Evolutionary conservation across 2,888 invertebrate genomes (phyloP), one percentile per base, ranked within the genome.

Genomic region (Pogonocherus hispidulus): DNA sequence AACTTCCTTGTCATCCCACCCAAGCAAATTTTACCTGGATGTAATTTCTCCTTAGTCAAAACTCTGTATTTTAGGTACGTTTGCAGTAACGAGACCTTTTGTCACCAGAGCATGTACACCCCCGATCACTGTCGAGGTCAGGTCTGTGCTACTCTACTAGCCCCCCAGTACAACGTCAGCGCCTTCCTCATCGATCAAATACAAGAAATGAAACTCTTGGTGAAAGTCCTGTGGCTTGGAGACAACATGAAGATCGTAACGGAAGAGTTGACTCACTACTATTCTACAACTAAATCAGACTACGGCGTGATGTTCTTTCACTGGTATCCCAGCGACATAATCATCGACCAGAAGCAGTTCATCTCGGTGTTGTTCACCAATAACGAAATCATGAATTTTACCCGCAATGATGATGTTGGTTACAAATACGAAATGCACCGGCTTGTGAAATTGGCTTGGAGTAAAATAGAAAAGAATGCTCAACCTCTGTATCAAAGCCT

Each of bases 151-250:
- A 76, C 88, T 1, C 78, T 91, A 9, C 73, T 91, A 3, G 86
- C 90, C 1, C 86, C 88, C 16, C 80, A 87, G 64, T 85, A 85
- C 41, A 85, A 86, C 8, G 86, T 87, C 4, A 89, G 90, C 0
- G 80, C 81, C 3, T 91, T 90, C 74, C 87, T 92, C 1, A 85
- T 87, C 51, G 80, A 88, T 0, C 91, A 93, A 76, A 91, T 94
- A 44, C 82, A 87, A 9, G 86, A 88, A 63, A 85, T 90, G 59
- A 84, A 88, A 32, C 84, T 93, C 11, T 88, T 87, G 70, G 89
- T 93, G 0, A 90, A 90, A 79, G 90, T 94, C 0, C 86, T 90
- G 3, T 94, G 93, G 92, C 84, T 94, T 11, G 93, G 92, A 0
- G 81, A 87, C 0, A 85, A 90, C 71, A 85, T 93, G 51, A 84